Evolutionary conservation across 2,888 invertebrate species (phyloP).

Genomic region (Aromia moschata): DNA sequence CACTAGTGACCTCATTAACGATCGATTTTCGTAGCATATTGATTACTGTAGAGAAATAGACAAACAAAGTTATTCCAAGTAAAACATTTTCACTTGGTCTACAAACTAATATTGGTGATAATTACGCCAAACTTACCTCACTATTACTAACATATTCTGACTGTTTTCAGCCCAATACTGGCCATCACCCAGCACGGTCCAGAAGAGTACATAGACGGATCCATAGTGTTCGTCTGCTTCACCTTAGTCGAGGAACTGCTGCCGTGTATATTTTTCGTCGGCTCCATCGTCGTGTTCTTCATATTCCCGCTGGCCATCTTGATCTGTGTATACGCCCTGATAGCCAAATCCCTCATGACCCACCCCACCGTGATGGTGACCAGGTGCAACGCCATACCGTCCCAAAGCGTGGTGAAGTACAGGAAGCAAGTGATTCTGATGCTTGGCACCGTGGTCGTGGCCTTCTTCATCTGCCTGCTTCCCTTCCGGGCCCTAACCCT

Average conservation of each 20-base stretch:
- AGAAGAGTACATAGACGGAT: conserved; percentile 77
- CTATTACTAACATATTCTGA: conserved; percentile 42
- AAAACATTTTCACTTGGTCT: too few relatives aligned
- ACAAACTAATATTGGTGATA: conserved; percentile 31
- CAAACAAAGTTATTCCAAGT: too few relatives aligned
- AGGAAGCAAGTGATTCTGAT: conserved; percentile 86
- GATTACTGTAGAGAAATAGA: too few relatives aligned
- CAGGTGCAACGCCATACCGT: conserved; percentile 64
- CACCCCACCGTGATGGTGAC: conserved; percentile 74
- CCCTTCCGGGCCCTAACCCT: conserved; percentile 89
- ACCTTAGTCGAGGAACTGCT: conserved; percentile 82
- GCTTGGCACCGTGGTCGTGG: conserved; percentile 88
- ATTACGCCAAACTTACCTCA: conserved; percentile 11
- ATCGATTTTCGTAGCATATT: too few relatives aligned
- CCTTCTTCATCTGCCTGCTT: conserved; percentile 89
- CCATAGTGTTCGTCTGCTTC: conserved; percentile 78
- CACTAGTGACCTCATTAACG: too few relatives aligned
- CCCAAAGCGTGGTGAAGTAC: conserved; percentile 73
- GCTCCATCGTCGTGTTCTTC: conserved; percentile 85
- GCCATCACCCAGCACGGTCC: conserved; percentile 80
- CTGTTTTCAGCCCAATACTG: conserved; percentile 81
- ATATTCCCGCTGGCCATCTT: conserved; percentile 83
- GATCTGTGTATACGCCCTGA: conserved; percentile 83
- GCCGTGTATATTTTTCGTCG: conserved; percentile 82
- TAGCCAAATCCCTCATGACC: conserved; percentile 85